phyloP scores from a whole-genome alignment of 2,797 vertebrate species.

The Pelochelys cantorii region DNA sequence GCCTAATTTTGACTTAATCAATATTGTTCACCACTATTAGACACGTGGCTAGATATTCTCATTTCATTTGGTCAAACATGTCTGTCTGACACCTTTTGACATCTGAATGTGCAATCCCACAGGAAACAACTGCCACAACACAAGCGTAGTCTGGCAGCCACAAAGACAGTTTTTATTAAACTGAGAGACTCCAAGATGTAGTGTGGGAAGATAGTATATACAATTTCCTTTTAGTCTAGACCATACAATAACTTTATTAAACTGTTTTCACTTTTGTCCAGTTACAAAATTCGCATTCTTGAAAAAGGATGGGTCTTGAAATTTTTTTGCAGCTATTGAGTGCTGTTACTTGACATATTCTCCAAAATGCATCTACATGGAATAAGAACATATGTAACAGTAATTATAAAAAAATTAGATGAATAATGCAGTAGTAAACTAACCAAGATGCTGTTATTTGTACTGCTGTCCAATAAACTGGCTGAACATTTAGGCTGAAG shows the following conservation, averaged over 20 bases:
- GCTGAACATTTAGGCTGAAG: not conserved
- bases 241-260: not conserved
- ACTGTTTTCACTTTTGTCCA: not conserved
- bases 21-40: not conserved
- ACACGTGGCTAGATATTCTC: not conserved
- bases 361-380: not conserved
- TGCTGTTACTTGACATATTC: not conserved
- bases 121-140: not conserved
- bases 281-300: not conserved
- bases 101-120: not conserved
- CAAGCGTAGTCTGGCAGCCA: not conserved
- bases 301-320: not conserved
- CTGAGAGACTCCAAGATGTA: fast-evolving
- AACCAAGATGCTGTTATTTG: not conserved
- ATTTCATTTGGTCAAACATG: not conserved
- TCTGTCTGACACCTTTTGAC: not conserved
- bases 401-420: not conserved
- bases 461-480: not conserved
- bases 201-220: not conserved
- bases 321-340: not conserved
- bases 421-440: not conserved
- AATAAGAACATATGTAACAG: not conserved
- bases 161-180: not conserved
- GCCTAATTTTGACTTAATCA: not conserved
- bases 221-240: not conserved